Conservation (phyloP, 2,113 vertebrate genomes). For the Platanista minor region DNA sequence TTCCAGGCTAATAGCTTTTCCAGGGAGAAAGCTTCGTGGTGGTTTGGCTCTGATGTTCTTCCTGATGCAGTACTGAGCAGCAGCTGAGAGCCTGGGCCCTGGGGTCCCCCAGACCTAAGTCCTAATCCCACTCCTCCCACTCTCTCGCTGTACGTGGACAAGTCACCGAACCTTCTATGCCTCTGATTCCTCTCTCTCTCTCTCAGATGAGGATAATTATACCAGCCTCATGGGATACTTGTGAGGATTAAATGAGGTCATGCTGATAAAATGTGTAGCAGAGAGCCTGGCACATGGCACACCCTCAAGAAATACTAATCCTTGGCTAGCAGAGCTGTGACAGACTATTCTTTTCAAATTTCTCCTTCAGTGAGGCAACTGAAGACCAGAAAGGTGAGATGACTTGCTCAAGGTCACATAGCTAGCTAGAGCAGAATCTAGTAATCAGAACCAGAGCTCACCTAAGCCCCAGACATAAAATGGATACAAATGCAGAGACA, state of each 20-base stretch:
- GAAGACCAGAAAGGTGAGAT: background rate
- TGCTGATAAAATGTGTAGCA: background rate
- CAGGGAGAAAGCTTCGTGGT: background rate
- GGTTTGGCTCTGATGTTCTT: background rate
- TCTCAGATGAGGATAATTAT: background rate
- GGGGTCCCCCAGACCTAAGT: background rate
- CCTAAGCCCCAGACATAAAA: background rate
- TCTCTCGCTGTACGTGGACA: fast-evolving
- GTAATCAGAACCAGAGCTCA: background rate
- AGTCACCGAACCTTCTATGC: background rate
- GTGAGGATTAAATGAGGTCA: background rate
- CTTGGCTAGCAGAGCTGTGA: background rate
- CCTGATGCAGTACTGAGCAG: background rate
- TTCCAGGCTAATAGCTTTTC: constrained; percentile 1
- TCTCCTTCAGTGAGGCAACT: background rate
- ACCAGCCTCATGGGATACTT: background rate
- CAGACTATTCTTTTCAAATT: background rate
- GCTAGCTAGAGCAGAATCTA: background rate
- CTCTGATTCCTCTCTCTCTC: background rate
- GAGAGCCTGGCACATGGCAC: background rate
- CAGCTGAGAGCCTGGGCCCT: background rate
- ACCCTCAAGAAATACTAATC: background rate
- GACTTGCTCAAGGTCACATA: background rate
- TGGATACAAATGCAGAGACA: background rate
- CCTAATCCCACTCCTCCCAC: background rate